Evolutionary conservation across 2,797 vertebrate species (phyloP).

Genomic region (Xiphorhynchus erythropygius): DNA sequence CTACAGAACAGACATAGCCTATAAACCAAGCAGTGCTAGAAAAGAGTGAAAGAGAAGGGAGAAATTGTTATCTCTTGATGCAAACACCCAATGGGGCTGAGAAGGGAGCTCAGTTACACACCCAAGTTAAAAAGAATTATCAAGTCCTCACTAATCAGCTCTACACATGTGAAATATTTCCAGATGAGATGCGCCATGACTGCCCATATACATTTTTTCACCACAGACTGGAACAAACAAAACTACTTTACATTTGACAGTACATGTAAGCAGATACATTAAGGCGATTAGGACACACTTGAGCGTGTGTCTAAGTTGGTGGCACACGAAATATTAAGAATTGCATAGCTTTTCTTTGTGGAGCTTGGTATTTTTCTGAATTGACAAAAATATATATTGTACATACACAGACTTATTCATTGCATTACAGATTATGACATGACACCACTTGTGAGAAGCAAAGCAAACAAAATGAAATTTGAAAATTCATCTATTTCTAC

Average conservation of each 20-base stretch:
- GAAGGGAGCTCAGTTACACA: not conserved
- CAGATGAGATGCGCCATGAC: not conserved
- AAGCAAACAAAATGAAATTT: not conserved
- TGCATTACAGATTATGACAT: not conserved
- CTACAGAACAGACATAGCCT: not conserved
- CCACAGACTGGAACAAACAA: not conserved
- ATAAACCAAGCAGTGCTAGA: not conserved
- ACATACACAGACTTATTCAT: not conserved
- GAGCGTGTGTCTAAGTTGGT: not conserved
- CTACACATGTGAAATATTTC: not conserved
- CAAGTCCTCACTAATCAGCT: not conserved
- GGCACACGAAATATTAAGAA: not conserved
- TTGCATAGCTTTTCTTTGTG: not conserved
- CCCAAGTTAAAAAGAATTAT: not conserved
- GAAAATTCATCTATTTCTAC: slow-evolving; percentile 6
- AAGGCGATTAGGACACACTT: not conserved
- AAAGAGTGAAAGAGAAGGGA: not conserved
- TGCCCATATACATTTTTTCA: not conserved
- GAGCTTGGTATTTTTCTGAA: not conserved
- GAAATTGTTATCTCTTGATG: not conserved
- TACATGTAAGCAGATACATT: not conserved
- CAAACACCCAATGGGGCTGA: not conserved
- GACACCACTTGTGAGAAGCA: not conserved
- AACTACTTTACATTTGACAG: not conserved
- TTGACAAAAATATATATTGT: not conserved